phyloP scores from a whole-genome alignment of 2,113 vertebrate genomes.

The Anarrhichthys ocellatus region DNA sequence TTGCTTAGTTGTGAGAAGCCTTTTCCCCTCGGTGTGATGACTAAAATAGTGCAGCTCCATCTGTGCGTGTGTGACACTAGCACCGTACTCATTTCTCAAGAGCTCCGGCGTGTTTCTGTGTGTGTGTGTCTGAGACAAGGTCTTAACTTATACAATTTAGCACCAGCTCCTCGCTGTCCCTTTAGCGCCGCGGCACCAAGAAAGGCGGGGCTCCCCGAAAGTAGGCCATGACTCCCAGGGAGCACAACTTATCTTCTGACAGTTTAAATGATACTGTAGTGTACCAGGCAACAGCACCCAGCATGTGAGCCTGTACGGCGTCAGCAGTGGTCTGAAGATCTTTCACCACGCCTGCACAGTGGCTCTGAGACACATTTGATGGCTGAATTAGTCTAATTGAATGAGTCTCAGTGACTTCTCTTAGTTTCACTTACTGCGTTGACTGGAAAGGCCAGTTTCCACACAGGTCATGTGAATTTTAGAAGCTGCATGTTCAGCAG shows the following conservation, averaged over 20 bases:
- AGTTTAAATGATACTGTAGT: conserved; percentile 26
- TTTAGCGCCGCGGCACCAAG: conserved; percentile 38
- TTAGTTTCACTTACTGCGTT: too few species aligned
- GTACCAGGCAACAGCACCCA: conserved; percentile 29
- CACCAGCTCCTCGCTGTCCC: conserved; percentile 30
- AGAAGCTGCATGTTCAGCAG: neutral
- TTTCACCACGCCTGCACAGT: too few species aligned
- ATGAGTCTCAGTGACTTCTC: too few species aligned
- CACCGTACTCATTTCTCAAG: neutral
- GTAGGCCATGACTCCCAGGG: conserved; percentile 50
- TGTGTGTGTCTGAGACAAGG: neutral
- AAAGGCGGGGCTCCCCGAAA: conserved; percentile 36
- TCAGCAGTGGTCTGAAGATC: too few species aligned
- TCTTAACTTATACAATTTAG: conserved; percentile 34
- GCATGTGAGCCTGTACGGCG: neutral
- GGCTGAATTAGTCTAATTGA: too few species aligned
- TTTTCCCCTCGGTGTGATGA: neutral
- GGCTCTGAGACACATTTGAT: too few species aligned
- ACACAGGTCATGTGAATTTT: too few species aligned
- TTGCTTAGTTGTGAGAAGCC: neutral
- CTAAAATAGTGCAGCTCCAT: neutral
- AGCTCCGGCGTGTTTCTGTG: neutral
- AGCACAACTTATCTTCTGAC: conserved; percentile 50
- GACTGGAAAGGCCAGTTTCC: too few species aligned
- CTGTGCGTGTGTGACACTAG: neutral